These are phyloP conservation scores for Pectinophora gossypiella DNA, from an alignment of 1,140 invertebrate genomes.

Conservation along the genomic window DNA sequence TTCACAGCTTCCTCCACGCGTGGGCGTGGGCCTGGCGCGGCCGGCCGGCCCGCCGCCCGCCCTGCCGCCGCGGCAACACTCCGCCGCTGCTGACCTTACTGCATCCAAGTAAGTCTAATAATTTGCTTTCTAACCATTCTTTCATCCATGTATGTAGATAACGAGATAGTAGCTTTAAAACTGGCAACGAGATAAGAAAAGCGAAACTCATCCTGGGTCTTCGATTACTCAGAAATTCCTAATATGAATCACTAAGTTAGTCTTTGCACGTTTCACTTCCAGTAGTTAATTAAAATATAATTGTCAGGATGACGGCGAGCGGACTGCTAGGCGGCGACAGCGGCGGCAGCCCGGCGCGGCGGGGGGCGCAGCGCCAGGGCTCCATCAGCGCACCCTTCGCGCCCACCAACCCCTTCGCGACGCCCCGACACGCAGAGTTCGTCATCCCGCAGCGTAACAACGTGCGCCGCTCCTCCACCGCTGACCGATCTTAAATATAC, in stretches of 20 bases:
- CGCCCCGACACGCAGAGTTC: slow-evolving; percentile 73
- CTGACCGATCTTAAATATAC: not conserved
- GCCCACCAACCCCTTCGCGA: slow-evolving; percentile 55
- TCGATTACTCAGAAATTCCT: no score
- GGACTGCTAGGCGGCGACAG: slow-evolving; percentile 7
- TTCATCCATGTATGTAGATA: no score
- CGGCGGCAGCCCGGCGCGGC: slow-evolving; percentile 23
- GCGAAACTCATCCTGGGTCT: no score
- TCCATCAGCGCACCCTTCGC: slow-evolving; percentile 43
- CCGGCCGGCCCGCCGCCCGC: slow-evolving; percentile 44
- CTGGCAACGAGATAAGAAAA: no score
- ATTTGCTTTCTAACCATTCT: no score
- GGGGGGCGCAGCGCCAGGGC: slow-evolving; percentile 38
- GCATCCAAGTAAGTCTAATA: slow-evolving; percentile 30
- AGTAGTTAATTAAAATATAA: no score
- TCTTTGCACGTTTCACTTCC: no score
- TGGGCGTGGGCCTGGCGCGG: slow-evolving; percentile 13
- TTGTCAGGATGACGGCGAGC: slow-evolving; percentile 14
- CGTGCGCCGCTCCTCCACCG: slow-evolving; percentile 41
- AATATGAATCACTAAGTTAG: no score
- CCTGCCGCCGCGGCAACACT: slow-evolving; percentile 54
- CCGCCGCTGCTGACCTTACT: slow-evolving; percentile 68
- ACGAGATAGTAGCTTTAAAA: no score
- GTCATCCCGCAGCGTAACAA: slow-evolving; percentile 74
- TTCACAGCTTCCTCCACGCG: slow-evolving; percentile 46